phyloP scores from a whole-genome alignment of 2,888 invertebrate genomes.

The Stictocephala bisonia region DNA sequence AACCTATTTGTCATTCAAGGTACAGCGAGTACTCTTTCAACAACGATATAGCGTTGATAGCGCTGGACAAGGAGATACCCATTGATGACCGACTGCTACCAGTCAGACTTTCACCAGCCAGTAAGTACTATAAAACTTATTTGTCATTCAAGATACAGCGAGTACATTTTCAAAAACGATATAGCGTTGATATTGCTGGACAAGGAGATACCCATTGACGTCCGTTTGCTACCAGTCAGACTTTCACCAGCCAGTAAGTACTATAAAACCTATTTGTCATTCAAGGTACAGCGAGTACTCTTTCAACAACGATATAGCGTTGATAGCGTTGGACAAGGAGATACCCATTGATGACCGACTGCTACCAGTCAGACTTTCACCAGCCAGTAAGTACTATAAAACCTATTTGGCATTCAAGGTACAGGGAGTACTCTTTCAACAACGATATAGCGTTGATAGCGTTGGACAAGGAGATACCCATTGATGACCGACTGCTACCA shows the following conservation, averaged over 20 bases:
- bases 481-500: constrained; percentile 71
- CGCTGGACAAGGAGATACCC: constrained; percentile 71
- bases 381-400: constrained; percentile 67
- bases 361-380: constrained; percentile 83
- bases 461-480: constrained; percentile 71
- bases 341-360: constrained; percentile 68
- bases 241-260: constrained; percentile 71
- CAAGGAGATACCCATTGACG: constrained; percentile 68
- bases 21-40: constrained; percentile 69
- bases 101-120: constrained; percentile 78
- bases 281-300: constrained; percentile 59
- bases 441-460: constrained; percentile 86
- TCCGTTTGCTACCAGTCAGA: constrained; percentile 77
- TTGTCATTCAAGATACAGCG: too few relatives aligned
- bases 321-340: constrained; percentile 74
- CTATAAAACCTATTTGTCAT: too few relatives aligned
- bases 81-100: constrained; percentile 72
- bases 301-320: constrained; percentile 88
- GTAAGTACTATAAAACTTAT: too few relatives aligned
- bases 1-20: too few relatives aligned
- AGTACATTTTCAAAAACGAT: constrained; percentile 79
- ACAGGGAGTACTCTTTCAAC: constrained; percentile 70
- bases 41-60: constrained; percentile 85
- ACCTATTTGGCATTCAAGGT: too few relatives aligned
- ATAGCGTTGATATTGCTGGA: constrained; percentile 81